Percentiles rank a stretch among this genome's conserved stretches.
These are phyloP conservation scores for Excalfactoria chinensis DNA, from an alignment of 2,113 vertebrate genomes.

Conservation along the genomic window DNA sequence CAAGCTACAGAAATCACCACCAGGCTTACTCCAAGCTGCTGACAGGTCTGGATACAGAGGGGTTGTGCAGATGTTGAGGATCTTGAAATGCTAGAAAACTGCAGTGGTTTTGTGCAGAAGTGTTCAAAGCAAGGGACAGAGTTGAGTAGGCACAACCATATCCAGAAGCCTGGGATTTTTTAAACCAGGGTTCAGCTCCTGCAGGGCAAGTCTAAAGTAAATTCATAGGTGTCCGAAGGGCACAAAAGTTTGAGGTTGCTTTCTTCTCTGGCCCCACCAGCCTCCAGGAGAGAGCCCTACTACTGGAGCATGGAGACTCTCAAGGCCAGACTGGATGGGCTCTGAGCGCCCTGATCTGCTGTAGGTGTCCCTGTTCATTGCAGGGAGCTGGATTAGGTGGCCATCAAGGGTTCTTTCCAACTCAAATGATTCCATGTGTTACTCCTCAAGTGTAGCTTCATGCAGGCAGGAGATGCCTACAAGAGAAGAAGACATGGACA, in stretches of 20 bases:
- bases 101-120: neutral
- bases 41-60: neutral
- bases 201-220: neutral
- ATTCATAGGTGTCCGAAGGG: neutral
- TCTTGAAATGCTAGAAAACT: neutral
- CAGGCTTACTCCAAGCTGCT: neutral
- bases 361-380: too few relatives aligned
- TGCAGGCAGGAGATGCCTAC: neutral
- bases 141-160: neutral
- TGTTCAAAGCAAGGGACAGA: neutral
- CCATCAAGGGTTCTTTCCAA: too few relatives aligned
- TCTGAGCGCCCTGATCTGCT: too few relatives aligned
- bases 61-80: neutral
- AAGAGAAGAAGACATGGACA: neutral
- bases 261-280: neutral
- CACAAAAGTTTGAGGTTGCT: rapidly evolving
- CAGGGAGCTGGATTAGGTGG: too few relatives aligned
- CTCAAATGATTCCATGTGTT: neutral
- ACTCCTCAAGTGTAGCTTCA: neutral
- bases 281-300: neutral
- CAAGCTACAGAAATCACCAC: neutral
- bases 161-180: neutral
- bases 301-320: neutral
- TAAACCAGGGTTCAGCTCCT: neutral
- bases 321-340: too few relatives aligned